These are phyloP conservation scores for Tetramorium parvispinum DNA, from an alignment of 1,140 invertebrate species.

Conservation along the genomic window DNA sequence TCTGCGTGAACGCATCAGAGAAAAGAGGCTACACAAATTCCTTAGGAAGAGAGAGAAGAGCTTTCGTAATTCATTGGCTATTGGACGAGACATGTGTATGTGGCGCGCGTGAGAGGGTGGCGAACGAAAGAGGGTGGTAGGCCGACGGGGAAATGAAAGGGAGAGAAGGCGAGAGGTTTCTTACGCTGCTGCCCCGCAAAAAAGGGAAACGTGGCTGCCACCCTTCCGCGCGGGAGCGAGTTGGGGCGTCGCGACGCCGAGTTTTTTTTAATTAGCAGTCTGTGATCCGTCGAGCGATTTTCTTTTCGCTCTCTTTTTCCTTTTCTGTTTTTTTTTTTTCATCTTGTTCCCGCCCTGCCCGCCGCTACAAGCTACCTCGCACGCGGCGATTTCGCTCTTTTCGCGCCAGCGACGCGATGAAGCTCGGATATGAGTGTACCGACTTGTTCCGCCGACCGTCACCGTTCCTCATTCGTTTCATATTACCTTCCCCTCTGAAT, in stretches of 20 bases:
- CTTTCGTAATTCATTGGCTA: conserved; percentile 54
- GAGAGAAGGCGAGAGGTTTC: conserved; percentile 59
- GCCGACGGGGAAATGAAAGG: conserved; percentile 57
- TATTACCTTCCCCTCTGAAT: neutral
- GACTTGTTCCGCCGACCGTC: neutral
- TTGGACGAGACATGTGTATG: conserved; percentile 40
- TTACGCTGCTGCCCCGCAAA: conserved; percentile 49
- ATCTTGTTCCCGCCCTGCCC: neutral
- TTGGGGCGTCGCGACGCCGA: conserved; percentile 50
- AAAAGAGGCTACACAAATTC: neutral
- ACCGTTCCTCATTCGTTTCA: conserved; percentile 19
- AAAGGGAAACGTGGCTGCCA: conserved; percentile 3
- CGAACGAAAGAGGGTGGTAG: conserved; percentile 38
- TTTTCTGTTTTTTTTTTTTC: neutral
- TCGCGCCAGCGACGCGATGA: neutral
- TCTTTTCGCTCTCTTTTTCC: conserved; percentile 2
- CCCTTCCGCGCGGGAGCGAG: conserved; percentile 17
- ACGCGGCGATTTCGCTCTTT: neutral
- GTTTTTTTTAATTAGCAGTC: conserved; percentile 69
- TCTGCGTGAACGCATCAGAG: neutral
- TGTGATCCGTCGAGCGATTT: conserved; percentile 71
- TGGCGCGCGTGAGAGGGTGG: conserved; percentile 24
- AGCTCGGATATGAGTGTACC: neutral
- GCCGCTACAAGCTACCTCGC: neutral
- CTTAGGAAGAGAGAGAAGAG: conserved; percentile 3